These are phyloP conservation scores for Gordius sp. DNA, from an alignment of 2,888 invertebrate genomes.

Conservation along the genomic window DNA sequence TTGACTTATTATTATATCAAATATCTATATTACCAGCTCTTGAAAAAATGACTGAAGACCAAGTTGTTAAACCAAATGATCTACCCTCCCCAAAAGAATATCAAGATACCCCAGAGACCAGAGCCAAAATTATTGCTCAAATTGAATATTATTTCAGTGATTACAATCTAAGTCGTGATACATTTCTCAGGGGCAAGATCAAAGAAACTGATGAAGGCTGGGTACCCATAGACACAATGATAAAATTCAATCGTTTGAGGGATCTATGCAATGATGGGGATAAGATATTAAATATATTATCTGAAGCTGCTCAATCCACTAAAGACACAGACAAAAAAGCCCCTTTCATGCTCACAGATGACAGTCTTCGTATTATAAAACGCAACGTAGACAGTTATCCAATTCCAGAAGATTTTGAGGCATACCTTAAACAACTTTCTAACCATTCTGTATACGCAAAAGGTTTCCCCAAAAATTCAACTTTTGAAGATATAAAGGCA, in stretches of 20 bases:
- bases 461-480: conserved; percentile 1
- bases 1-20: too few species aligned
- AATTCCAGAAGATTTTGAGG: background rate
- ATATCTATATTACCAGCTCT: too few species aligned
- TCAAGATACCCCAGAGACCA: too few species aligned
- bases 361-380: background rate
- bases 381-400: background rate
- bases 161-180: background rate
- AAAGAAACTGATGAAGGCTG: background rate
- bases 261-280: conserved; percentile 1
- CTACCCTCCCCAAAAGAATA: too few species aligned
- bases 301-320: background rate
- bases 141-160: conserved; percentile 10
- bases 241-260: background rate
- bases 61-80: too few species aligned
- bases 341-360: background rate
- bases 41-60: too few species aligned
- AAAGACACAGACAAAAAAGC: background rate
- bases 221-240: background rate
- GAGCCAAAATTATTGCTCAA: background rate
- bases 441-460: background rate
- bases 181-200: background rate
- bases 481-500: background rate
- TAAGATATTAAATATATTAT: background rate
- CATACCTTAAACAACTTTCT: background rate